Conservation (phyloP, 2,888 invertebrate species). For the Pinctada fucata region DNA sequence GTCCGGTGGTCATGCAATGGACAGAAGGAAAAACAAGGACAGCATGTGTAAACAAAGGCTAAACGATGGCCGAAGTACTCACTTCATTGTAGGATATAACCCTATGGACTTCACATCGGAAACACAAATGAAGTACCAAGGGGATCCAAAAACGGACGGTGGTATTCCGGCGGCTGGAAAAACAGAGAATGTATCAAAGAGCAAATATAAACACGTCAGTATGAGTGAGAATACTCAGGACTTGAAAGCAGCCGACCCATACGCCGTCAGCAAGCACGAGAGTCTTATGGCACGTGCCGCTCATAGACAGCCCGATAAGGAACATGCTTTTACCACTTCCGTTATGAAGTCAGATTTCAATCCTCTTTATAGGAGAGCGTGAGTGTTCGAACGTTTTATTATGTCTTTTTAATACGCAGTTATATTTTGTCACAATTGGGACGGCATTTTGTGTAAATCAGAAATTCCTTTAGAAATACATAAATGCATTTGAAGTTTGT, state of each 20-base stretch:
- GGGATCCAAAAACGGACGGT: conserved; percentile 50
- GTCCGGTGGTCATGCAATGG: conserved; percentile 49
- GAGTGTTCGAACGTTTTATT: conserved; percentile 20
- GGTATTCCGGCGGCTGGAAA: conserved; percentile 59
- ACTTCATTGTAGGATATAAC: conserved; percentile 63
- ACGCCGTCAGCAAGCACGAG: conserved; percentile 55
- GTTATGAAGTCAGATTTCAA: conserved; percentile 69
- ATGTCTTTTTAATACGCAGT: no score
- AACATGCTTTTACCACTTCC: conserved; percentile 55
- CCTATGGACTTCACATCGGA: conserved; percentile 57
- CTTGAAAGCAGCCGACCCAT: conserved; percentile 57
- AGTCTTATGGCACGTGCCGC: conserved; percentile 51
- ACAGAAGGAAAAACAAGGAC: conserved; percentile 46
- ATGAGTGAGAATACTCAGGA: conserved; percentile 65
- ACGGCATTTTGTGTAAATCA: no score
- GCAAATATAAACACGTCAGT: conserved; percentile 55
- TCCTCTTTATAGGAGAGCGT: conserved; percentile 54
- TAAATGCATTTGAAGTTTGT: no score
- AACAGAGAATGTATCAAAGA: conserved; percentile 50
- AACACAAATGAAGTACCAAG: conserved; percentile 55
- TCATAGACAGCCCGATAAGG: conserved; percentile 40
- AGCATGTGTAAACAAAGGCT: conserved; percentile 43
- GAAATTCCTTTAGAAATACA: no score
- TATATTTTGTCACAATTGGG: no score
- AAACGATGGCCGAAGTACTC: conserved; percentile 54